A percentile compares a stretch with the other conserved stretches of the same genome.
These are phyloP conservation scores for Lycophotia porphyrea DNA, from an alignment of 2,888 invertebrate genomes.

Conservation along the genomic window DNA sequence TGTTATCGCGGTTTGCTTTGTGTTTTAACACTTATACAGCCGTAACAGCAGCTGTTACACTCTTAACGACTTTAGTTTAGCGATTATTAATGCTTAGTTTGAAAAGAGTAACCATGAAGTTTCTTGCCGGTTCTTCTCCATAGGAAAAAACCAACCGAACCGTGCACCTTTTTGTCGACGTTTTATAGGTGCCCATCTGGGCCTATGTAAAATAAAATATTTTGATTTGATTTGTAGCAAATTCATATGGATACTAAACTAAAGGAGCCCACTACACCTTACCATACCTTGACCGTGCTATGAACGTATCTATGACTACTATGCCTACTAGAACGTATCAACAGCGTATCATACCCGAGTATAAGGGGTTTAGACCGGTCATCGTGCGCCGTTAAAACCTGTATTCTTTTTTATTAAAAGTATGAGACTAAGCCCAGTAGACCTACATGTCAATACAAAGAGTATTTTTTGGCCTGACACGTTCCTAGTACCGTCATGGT, in stretches of 20 bases:
- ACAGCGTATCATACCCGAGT: not conserved
- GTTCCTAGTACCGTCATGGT: not conserved
- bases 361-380: not conserved
- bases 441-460: not conserved
- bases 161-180: no score
- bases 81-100: not conserved
- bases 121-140: no score
- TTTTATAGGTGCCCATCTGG: no score
- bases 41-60: not conserved
- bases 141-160: no score
- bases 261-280: not conserved
- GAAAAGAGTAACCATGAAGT: no score
- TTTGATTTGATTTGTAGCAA: no score
- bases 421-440: not conserved
- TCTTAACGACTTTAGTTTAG: not conserved
- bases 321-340: not conserved
- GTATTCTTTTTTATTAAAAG: not conserved
- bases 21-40: not conserved
- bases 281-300: not conserved
- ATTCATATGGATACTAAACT: not conserved
- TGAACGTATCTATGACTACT: no score
- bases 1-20: slow-evolving; percentile 15
- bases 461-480: not conserved
- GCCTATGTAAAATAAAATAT: no score
- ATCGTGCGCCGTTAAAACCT: not conserved